These are phyloP conservation scores for Micropterix aruncella DNA, from an alignment of 2,888 invertebrate genomes.

Conservation along the genomic window DNA sequence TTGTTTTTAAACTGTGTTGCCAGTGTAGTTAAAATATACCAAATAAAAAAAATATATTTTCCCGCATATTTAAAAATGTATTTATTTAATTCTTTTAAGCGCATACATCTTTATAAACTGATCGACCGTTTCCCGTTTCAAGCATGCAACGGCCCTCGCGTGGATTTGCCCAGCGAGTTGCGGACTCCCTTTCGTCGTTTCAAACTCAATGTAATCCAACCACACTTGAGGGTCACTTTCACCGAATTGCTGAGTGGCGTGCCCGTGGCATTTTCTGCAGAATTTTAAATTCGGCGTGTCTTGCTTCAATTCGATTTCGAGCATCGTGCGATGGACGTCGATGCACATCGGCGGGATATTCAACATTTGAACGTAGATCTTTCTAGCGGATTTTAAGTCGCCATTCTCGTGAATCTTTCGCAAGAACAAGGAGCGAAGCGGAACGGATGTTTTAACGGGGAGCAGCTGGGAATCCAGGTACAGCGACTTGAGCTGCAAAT, in stretches of 20 bases:
- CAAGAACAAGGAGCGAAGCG: constrained; percentile 22
- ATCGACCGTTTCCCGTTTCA: constrained; percentile 38
- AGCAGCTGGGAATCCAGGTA: constrained; percentile 30
- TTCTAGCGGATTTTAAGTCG: constrained; percentile 43
- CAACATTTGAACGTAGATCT: constrained; percentile 44
- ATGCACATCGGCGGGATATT: constrained; percentile 42
- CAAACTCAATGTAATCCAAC: constrained; percentile 59
- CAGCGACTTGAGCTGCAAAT: constrained; percentile 26
- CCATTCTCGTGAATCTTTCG: constrained; percentile 37
- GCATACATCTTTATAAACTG: constrained; percentile 38
- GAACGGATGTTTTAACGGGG: constrained; percentile 28
- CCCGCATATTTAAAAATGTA: no score
- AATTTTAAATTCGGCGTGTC: constrained; percentile 28
- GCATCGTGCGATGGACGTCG: constrained; percentile 49
- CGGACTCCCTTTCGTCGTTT: constrained; percentile 44
- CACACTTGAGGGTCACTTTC: constrained; percentile 49
- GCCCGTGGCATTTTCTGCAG: constrained; percentile 46
- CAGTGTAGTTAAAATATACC: no score
- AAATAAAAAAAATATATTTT: no score
- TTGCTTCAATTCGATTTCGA: constrained; percentile 34
- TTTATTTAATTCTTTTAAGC: constrained; percentile 34
- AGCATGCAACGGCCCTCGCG: constrained; percentile 43
- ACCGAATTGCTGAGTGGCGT: constrained; percentile 52
- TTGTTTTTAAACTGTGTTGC: no score
- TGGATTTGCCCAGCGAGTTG: constrained; percentile 40